Percentiles rank a stretch among this genome's conserved stretches.
These are phyloP conservation scores for Halocynthia aurantium DNA, from an alignment of 23 tunicate genomes.

Conservation along the genomic window DNA sequence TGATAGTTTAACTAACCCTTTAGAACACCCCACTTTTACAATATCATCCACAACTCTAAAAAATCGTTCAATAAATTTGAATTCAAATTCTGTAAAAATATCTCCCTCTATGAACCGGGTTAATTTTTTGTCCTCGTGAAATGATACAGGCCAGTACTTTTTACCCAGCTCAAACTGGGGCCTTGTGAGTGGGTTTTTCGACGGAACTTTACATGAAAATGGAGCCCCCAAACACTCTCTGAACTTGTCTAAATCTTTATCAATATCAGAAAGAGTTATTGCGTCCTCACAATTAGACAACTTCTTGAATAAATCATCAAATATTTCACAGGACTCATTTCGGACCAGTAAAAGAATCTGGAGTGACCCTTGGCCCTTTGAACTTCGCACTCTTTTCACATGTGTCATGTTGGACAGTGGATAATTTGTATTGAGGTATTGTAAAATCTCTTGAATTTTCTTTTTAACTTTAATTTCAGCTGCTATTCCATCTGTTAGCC, in stretches of 20 bases:
- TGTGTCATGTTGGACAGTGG: conserved; percentile 51
- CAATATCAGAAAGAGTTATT: background rate
- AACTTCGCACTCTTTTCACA: conserved; percentile 57
- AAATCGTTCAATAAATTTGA: conserved; percentile 15
- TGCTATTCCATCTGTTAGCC: conserved; percentile 40
- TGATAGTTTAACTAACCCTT: background rate
- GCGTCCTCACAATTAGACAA: background rate
- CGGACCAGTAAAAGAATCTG: conserved; percentile 42
- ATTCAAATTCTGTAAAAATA: conserved; percentile 35
- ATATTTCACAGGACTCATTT: conserved; percentile 10
- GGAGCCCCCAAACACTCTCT: conserved; percentile 5
- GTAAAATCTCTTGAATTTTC: conserved; percentile 30
- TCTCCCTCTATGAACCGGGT: conserved; percentile 33
- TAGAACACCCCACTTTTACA: conserved; percentile 16
- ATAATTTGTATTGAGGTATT: conserved; percentile 20
- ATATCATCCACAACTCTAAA: conserved; percentile 32
- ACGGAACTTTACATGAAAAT: conserved; percentile 28
- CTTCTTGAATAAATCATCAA: background rate
- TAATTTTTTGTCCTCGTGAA: conserved; percentile 77
- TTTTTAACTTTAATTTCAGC: conserved; percentile 25
- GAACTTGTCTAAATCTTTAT: conserved; percentile 7
- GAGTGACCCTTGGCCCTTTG: conserved; percentile 9
- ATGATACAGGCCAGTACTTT: conserved; percentile 78
- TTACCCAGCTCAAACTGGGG: conserved; percentile 70
- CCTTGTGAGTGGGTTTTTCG: conserved; percentile 55